Evolutionary conservation across 1,140 invertebrate genomes (phyloP).

Genomic region (Saccostrea glomerata): DNA sequence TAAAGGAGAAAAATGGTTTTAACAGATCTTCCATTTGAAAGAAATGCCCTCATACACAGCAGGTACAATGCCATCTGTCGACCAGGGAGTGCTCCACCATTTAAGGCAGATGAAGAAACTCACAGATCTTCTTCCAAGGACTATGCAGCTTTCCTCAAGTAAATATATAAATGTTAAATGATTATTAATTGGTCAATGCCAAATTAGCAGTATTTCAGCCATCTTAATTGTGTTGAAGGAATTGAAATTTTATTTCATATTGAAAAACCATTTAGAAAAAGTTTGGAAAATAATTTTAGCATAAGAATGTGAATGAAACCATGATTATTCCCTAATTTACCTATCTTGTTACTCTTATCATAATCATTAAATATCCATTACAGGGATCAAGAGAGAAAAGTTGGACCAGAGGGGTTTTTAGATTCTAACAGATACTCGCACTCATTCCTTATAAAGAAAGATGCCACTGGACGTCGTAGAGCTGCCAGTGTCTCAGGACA

Average conservation of each 20-base stretch:
- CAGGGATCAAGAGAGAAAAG: conserved; percentile 76
- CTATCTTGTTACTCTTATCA: not conserved
- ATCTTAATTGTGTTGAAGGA: too few species aligned
- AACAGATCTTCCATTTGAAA: conserved; percentile 74
- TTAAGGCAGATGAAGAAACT: conserved; percentile 59
- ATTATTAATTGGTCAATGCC: too few species aligned
- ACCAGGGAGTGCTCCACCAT: conserved; percentile 69
- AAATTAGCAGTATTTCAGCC: too few species aligned
- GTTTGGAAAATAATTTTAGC: too few species aligned
- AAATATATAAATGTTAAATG: conserved; percentile 38
- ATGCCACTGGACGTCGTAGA: conserved; percentile 53
- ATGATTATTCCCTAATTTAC: not conserved
- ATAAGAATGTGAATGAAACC: too few species aligned
- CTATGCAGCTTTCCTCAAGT: conserved; percentile 76
- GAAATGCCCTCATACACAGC: conserved; percentile 67
- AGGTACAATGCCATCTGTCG: conserved; percentile 67
- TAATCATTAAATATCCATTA: not conserved
- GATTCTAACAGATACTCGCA: conserved; percentile 72
- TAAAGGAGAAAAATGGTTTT: conserved; percentile 68
- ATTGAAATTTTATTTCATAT: too few species aligned
- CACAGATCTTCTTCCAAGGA: conserved; percentile 67
- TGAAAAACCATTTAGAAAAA: too few species aligned
- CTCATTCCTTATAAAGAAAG: conserved; percentile 68
- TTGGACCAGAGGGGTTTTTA: conserved; percentile 74
- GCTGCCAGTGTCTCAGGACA: conserved; percentile 37